A percentile compares a stretch with the other conserved stretches of the same genome.
Evolutionary conservation across 53 echinoderm and acorn worm species (phyloP).

Genomic region (Luidia sarsii): DNA sequence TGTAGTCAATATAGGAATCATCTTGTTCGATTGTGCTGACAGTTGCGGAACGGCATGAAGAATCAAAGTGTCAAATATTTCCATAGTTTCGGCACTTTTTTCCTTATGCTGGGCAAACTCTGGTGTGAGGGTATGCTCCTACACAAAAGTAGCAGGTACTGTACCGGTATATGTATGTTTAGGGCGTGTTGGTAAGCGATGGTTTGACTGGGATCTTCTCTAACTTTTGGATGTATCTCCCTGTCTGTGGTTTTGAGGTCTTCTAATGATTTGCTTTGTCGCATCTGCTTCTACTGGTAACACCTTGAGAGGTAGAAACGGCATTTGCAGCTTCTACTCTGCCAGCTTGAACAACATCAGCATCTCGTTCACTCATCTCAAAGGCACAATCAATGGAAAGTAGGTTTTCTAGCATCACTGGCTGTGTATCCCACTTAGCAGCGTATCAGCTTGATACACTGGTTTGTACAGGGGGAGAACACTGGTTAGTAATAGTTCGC

Average conservation of each 20-base stretch:
- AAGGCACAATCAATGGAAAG: not conserved
- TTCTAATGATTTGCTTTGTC: not conserved
- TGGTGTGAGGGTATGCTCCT: constrained; percentile 53
- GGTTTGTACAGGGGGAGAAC: too few relatives aligned
- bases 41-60: constrained; percentile 27
- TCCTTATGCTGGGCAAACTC: constrained; percentile 54
- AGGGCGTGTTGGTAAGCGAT: constrained; percentile 11
- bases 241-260: constrained; percentile 11
- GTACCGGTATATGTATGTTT: too few relatives aligned
- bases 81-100: constrained; percentile 60
- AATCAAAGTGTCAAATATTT: constrained; percentile 41
- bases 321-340: constrained; percentile 20
- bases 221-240: not conserved
- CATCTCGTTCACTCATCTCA: constrained; percentile 11
- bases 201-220: not conserved
- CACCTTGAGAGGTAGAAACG: not conserved
- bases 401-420: too few relatives aligned
- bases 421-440: too few relatives aligned
- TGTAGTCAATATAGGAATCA: constrained; percentile 4
- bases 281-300: constrained; percentile 2
- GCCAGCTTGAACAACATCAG: constrained; percentile 26
- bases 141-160: constrained; percentile 54
- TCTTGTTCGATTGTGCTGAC: not conserved
- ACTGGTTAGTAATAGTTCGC: too few relatives aligned
- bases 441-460: too few relatives aligned